Percentiles rank a stretch among this genome's conserved stretches.
phyloP scores from a whole-genome alignment of 1,140 invertebrate genomes.

The Aporrectodea caliginosa region DNA sequence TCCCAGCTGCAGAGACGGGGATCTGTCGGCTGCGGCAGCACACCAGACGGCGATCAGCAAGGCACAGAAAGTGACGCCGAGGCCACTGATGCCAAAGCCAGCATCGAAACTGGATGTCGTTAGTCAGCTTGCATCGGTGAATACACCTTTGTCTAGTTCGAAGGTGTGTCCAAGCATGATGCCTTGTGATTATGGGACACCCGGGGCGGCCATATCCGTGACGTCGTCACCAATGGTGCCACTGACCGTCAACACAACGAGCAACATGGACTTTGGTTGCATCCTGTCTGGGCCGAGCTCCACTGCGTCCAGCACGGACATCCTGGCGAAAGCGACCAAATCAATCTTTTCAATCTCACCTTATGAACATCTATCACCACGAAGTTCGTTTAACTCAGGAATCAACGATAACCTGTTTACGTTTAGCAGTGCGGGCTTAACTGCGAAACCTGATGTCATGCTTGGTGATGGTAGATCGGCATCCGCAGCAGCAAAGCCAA shows the following conservation, averaged over 20 bases:
- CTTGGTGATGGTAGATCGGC: neutral
- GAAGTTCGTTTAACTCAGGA: neutral
- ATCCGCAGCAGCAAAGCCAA: neutral
- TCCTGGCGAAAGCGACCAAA: neutral
- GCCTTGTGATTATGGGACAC: neutral
- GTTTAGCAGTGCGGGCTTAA: neutral
- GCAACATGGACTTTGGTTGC: neutral
- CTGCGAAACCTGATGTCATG: neutral
- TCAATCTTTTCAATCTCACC: neutral
- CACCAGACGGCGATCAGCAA: neutral
- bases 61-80: conserved; percentile 24
- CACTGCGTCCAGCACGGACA: neutral
- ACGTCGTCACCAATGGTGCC: neutral
- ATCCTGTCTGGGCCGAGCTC: neutral
- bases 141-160: neutral
- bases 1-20: neutral
- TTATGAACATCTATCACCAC: neutral
- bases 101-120: neutral
- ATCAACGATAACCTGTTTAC: neutral
- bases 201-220: neutral
- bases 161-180: neutral
- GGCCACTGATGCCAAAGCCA: conserved; percentile 36
- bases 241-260: neutral
- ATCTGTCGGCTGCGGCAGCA: neutral
- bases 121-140: neutral